phyloP scores from a whole-genome alignment of 2,113 vertebrate genomes.

The Dipodomys merriami region DNA sequence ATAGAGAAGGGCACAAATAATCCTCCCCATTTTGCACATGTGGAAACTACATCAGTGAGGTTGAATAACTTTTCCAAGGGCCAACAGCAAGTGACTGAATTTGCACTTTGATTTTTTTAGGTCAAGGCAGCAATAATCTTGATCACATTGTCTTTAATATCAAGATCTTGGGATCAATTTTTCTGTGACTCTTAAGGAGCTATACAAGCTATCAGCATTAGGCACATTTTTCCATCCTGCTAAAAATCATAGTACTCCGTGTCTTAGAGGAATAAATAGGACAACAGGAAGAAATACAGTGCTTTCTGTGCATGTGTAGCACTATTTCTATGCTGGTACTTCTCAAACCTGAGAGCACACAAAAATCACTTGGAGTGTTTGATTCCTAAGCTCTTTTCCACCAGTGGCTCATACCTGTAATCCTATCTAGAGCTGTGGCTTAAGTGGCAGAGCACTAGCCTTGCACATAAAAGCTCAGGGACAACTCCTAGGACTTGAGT shows the following conservation, averaged over 20 bases:
- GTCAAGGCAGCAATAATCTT: conserved; percentile 12
- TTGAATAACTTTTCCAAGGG: neutral
- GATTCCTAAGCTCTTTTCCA: neutral
- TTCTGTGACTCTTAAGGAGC: neutral
- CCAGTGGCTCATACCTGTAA: no score
- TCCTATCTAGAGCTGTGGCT: no score
- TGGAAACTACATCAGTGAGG: neutral
- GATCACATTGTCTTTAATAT: neutral
- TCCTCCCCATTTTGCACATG: neutral
- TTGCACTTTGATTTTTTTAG: neutral
- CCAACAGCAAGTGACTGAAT: neutral
- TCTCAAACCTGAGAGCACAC: neutral
- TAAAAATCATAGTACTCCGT: neutral
- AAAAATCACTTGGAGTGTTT: neutral
- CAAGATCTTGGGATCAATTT: neutral
- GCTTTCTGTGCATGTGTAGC: neutral
- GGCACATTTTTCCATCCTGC: neutral
- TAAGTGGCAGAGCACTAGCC: no score
- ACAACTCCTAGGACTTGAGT: no score
- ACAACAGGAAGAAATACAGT: neutral
- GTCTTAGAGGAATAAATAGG: neutral
- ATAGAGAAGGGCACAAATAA: neutral
- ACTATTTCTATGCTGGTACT: neutral
- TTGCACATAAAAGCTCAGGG: no score
- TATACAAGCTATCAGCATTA: neutral